Evolutionary conservation across 2,113 vertebrate genomes (phyloP).

Genomic region (Macrotis lagotis): DNA sequence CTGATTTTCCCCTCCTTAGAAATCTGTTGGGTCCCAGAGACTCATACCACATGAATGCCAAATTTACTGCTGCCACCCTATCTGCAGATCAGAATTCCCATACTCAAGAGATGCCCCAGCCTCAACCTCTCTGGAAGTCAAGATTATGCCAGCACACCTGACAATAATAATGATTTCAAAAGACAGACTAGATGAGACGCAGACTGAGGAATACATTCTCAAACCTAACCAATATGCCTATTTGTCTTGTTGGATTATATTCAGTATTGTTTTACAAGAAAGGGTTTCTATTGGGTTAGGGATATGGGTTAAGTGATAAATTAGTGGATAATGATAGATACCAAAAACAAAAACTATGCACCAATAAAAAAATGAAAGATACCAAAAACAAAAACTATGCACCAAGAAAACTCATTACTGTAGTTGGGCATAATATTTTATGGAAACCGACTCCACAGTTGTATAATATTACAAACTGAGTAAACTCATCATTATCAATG

Average conservation of each 20-base stretch:
- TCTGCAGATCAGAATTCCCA: neutral
- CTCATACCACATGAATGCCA: neutral
- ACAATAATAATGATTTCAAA: neutral
- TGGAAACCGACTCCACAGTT: slow-evolving; percentile 3
- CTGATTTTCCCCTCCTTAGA: neutral
- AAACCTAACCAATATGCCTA: neutral
- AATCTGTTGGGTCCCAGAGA: neutral
- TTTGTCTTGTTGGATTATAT: neutral
- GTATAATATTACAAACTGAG: neutral
- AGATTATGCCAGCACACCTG: neutral
- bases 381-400: neutral
- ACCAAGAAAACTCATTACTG: neutral
- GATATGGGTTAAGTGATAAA: neutral
- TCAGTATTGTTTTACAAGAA: neutral
- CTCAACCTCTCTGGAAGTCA: neutral
- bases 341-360: neutral
- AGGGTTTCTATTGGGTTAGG: neutral
- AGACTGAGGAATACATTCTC: neutral
- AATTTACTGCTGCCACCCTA: neutral
- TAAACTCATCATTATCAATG: neutral
- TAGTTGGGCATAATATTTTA: neutral
- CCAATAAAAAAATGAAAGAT: neutral
- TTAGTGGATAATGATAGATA: neutral
- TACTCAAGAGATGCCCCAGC: neutral
- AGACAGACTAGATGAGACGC: neutral